Evolutionary conservation across 1,140 invertebrate genomes (phyloP).

Genomic region (Caenorhabditis brenneri): DNA sequence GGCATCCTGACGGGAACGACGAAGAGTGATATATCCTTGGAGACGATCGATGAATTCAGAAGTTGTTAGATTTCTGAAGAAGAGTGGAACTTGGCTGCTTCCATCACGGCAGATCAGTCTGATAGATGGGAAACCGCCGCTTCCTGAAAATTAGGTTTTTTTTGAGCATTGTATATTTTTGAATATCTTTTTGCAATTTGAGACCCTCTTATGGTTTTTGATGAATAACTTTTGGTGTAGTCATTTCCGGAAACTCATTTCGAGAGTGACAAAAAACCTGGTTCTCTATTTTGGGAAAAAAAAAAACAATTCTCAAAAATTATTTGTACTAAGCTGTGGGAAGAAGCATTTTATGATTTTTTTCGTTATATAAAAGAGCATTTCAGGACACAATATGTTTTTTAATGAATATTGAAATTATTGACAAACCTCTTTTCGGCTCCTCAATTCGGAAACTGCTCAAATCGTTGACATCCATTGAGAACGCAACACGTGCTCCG

Average conservation of each 20-base stretch:
- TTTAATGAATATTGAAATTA: not conserved
- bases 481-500: constrained; percentile 41
- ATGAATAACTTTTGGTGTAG: too few species aligned
- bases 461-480: constrained; percentile 57
- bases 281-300: too few species aligned
- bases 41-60: not conserved
- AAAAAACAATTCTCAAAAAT: too few species aligned
- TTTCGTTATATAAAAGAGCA: constrained; percentile 42
- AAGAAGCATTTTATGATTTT: constrained; percentile 30
- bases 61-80: not conserved
- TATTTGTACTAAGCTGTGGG: too few species aligned
- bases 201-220: too few species aligned
- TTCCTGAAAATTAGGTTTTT: not conserved
- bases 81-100: not conserved
- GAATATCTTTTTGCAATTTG: too few species aligned
- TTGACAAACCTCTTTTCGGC: constrained; percentile 50
- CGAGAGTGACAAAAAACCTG: too few species aligned
- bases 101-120: not conserved
- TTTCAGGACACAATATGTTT: not conserved
- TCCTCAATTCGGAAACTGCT: constrained; percentile 54
- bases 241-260: too few species aligned
- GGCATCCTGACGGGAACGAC: constrained; percentile 49
- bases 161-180: not conserved
- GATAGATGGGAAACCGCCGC: not conserved
- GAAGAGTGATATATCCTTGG: constrained; percentile 55